Evolutionary conservation across 2,797 vertebrate genomes (phyloP), one percentile per base, ranked within the genome.

Genomic region (Tapera naevia): DNA sequence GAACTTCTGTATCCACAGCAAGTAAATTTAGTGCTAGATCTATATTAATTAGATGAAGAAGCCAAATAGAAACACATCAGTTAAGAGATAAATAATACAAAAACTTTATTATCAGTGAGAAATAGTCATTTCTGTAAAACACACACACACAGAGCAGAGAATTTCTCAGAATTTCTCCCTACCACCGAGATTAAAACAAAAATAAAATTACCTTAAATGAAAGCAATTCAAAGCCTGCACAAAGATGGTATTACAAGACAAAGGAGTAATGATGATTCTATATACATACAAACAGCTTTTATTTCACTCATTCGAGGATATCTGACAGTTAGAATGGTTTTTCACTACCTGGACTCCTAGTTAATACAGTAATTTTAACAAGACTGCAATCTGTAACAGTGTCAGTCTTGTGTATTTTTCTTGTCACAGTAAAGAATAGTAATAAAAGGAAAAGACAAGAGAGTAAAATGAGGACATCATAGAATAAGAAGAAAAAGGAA

Each of bases 301-400:
- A 95, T 89, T 92, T 95, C 88, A 80, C 61, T 80, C 81, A 85
- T 94, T 80, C 89, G 91, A 93, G 80, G 92, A 81, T 75, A 95
- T 91, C 91, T 97, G 96, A 97, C 96, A 96, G 91, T 89, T 82
- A 92, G 88, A 97, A 96, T 86, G 67, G 80, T 88, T 95, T 91
- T 93, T 90, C 70, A 65, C 75, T 96, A 95, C 93, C 93, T 95
- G 95, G 94, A 51, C 78, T 86, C 21, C 1, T 80, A 94, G 94
- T 84, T 96, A 96, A 96, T 94, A 88, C 1, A 3, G 87, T 95
- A 95, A 95, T 96, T 96, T 96, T 94, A 95, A 94, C 88, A 89
- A 88, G 89, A 89, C 67, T 91, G 78, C 91, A 88, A 95, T 96
- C 91, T 95, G 72, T 84, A 92, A 87, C 73, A 86, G 48, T 62